Conservation (phyloP, 2,113 vertebrate genomes). For the Dasyurus viverrinus region DNA sequence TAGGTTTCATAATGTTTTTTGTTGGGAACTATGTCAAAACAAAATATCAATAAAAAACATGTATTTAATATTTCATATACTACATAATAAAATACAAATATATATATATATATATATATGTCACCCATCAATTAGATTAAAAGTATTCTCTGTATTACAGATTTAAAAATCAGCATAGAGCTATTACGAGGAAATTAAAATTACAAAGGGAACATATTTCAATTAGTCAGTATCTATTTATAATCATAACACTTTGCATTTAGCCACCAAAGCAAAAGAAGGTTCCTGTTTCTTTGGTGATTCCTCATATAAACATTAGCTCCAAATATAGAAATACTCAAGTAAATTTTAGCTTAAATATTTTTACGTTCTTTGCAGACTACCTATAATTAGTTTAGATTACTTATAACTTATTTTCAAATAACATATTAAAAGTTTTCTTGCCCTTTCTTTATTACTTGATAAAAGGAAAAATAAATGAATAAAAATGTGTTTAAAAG, state of each 20-base stretch:
- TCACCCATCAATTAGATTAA: neutral
- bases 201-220: conserved; percentile 25
- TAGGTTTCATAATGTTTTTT: neutral
- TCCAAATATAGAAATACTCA: neutral
- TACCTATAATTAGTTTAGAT: neutral
- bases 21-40: neutral
- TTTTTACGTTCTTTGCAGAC: neutral
- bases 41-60: neutral
- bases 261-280: neutral
- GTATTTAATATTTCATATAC: neutral
- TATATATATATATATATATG: neutral
- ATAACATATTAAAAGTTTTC: conserved; percentile 10
- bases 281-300: conserved; percentile 13
- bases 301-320: neutral
- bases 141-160: neutral
- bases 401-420: neutral
- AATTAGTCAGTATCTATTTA: neutral
- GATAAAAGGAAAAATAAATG: conserved; percentile 37
- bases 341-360: neutral
- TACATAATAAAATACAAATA: neutral
- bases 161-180: neutral
- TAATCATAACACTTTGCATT: conserved; percentile 19
- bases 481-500: neutral
- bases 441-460: conserved; percentile 32
- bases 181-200: conserved; percentile 27